Base-by-base conservation (phyloP, 1,140 invertebrate species). In the Drosophila setifemur region DNA sequence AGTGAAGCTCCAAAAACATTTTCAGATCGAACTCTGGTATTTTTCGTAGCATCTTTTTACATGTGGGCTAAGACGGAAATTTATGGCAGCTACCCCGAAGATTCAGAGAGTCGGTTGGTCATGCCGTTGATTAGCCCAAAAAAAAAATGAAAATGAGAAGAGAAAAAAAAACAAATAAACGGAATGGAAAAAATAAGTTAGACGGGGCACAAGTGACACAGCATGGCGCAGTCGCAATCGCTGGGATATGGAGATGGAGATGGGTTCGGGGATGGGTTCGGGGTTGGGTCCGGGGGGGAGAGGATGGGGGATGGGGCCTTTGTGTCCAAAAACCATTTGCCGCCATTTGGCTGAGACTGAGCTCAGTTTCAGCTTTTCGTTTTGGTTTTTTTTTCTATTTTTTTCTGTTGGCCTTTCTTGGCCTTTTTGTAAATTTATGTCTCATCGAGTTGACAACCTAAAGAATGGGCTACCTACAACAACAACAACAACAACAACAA, bases 401-500 rank as follows among this genome's bases (percentile, higher is more conserved):
- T 87, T 86, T 76, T 86, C 82, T 86, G n/a, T n/a, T n/a, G n/a
- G n/a, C n/a, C n/a, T n/a, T n/a, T n/a, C n/a, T n/a, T n/a, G 75
- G 69, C 37, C 55, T 82, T 76, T 82, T 60, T 71, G 70, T 76
- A 86, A 86, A 86, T 87, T 86, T 86, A 86, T 86, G 82, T 86
- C 82, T 86, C 76, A 86, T 86, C 68, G 82, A 81, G 82, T 86
- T 86, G 82, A 86, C 82, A 86, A 82, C 44, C 68, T 86, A 86
- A 86, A 86, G 82, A 86, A 86, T 86, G 82, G 82, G 69, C 68
- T 72, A 39, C 71, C 81, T 28, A 69, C 50, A 72, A 25, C 63
- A 66, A 61, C 70, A 49, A 64, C 52, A 66, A 40, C 54, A 72
- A 49, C 33, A 49, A 78, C 19, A 37, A 49, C 42, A 14, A 55